These are phyloP conservation scores for Calidris pygmaea DNA, from an alignment of 2,113 vertebrate genomes.

Conservation along the genomic window DNA sequence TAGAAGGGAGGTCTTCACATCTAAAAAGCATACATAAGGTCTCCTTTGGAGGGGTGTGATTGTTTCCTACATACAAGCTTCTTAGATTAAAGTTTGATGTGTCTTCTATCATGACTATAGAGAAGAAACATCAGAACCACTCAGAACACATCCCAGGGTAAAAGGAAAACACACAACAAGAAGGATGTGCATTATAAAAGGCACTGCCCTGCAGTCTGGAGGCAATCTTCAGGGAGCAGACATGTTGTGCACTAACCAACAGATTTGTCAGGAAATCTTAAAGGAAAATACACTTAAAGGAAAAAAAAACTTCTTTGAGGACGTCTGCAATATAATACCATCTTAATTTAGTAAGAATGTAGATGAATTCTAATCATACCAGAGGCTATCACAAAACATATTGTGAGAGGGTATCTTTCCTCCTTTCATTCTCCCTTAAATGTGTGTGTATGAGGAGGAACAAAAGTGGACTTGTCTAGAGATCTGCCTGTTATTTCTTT, in stretches of 20 bases:
- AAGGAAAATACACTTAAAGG: neutral
- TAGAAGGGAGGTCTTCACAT: neutral
- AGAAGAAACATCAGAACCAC: neutral
- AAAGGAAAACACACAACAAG: neutral
- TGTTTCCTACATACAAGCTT: neutral
- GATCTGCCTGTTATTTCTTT: neutral
- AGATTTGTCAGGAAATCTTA: neutral
- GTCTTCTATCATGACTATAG: neutral
- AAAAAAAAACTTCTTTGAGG: neutral
- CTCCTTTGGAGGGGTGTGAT: neutral
- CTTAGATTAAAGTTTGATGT: neutral
- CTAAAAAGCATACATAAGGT: neutral
- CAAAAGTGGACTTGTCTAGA: neutral
- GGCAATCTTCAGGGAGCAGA: neutral
- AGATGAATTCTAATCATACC: neutral
- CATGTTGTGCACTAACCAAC: neutral
- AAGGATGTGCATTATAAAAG: neutral
- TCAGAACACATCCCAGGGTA: neutral
- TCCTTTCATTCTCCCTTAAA: neutral
- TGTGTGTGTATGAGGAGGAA: neutral
- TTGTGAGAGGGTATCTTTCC: neutral
- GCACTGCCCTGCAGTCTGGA: neutral
- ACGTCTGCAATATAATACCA: neutral
- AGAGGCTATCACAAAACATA: neutral
- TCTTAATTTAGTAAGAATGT: neutral